These are phyloP conservation scores for Caenorhabditis sinica DNA, from an alignment of 2,888 invertebrate species.

Conservation along the genomic window DNA sequence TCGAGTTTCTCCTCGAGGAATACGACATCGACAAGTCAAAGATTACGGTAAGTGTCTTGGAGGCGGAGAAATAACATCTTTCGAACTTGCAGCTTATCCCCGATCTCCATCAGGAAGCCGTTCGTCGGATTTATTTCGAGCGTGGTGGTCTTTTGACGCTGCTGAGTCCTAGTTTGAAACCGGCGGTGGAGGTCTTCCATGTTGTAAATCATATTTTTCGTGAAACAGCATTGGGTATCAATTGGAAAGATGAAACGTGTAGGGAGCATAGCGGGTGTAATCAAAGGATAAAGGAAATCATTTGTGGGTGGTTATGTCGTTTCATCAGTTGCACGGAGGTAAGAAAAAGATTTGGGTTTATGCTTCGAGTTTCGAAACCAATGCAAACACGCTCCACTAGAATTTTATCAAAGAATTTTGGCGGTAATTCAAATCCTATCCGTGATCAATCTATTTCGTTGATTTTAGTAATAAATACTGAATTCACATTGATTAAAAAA, in stretches of 20 bases:
- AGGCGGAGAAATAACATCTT: no score
- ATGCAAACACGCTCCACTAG: no score
- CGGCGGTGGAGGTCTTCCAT: not conserved
- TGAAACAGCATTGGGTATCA: not conserved
- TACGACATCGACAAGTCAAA: not conserved
- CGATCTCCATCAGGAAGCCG: not conserved
- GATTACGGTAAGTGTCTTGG: conserved; percentile 3
- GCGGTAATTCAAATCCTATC: no score
- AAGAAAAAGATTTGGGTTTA: no score
- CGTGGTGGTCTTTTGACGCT: not conserved
- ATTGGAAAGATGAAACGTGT: not conserved
- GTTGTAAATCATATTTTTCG: not conserved
- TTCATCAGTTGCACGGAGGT: not conserved
- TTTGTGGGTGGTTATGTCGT: not conserved
- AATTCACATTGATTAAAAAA: no score
- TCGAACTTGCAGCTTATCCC: not conserved
- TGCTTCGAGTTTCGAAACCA: no score
- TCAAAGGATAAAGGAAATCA: not conserved
- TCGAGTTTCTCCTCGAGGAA: no score
- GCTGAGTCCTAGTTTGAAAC: not conserved
- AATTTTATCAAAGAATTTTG: no score
- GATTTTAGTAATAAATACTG: no score
- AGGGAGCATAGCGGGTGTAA: not conserved
- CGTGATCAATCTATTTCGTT: no score
- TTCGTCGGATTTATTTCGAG: not conserved